phyloP scores from a whole-genome alignment of 2,797 vertebrate genomes.

The Arctocebus calabarensis region DNA sequence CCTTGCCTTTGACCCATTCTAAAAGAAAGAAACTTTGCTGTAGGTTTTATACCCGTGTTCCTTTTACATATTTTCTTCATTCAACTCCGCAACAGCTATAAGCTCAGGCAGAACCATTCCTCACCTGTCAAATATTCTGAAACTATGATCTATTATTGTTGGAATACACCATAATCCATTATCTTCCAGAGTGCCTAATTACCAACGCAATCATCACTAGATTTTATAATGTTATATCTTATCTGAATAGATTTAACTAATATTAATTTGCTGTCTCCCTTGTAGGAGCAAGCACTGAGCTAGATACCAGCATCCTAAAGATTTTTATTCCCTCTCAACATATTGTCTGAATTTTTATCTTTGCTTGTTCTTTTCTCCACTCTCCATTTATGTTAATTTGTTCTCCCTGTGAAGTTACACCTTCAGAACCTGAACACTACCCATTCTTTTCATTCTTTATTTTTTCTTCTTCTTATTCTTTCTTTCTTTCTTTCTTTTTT shows the following conservation, averaged over 20 bases:
- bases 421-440: not conserved
- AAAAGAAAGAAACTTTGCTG: not conserved
- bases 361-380: not conserved
- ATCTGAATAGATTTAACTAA: not conserved
- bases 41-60: not conserved
- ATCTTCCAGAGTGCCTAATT: constrained; percentile 7
- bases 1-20: not conserved
- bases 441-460: too few species aligned
- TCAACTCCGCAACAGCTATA: not conserved
- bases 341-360: not conserved
- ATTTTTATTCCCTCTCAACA: not conserved
- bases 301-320: not conserved
- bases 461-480: not conserved
- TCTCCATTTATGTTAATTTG: not conserved
- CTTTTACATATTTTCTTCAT: not conserved
- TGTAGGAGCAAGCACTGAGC: not conserved
- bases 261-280: not conserved
- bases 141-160: not conserved
- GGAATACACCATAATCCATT: not conserved
- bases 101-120: not conserved
- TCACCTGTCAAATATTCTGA: not conserved
- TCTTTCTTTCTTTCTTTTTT: too few species aligned
- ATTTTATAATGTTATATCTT: not conserved
- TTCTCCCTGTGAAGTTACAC: not conserved
- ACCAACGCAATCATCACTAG: not conserved